Base-by-base conservation (phyloP, 1,140 invertebrate species). In the Acromyrmex charruanus region DNA sequence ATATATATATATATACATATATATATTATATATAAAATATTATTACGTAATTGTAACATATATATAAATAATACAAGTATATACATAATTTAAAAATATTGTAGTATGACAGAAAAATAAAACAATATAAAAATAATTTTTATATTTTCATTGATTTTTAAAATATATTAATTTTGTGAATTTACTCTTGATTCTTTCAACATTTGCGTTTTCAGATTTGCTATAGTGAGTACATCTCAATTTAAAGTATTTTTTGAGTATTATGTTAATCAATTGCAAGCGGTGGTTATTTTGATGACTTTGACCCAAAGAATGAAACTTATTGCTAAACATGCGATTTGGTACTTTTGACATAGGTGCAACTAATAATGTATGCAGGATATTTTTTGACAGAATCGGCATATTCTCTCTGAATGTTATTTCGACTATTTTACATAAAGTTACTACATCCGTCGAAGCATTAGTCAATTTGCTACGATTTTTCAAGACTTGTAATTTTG, bases 361-460 rank as follows among this genome's bases (percentile, higher is more conserved):
- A 28, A 65, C 16, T 65, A 65, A 14, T 65, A 65, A 65, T 0
- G 16, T 65, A 10, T 65, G 63, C 31, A 65, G 14, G 28, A 65
- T 35, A 65, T 65, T 65, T 65, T 65, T 6, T 35, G 31, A 65
- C 3, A 53, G 25, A 65, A 65, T 35, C 63, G 28, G 18, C 9
- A 35, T 65, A 65, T 35, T 65, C 14, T 65, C 28, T 65, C 63
- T 65, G 28, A 65, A 65, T 9, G 14, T 65, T 65, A 39, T 68
- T 68, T 68, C 65, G 10, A 31, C 63, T 65, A 65, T 65, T 65
- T 35, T 65, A 28, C 3, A 65, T 28, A 65, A 65, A 65, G 31
- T 65, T 21, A 65, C 63, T 31, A 65, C 63, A 65, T 63, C 25
- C 14, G 10, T 16, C 6, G 28, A 65, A 18, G 63, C 63, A 35